Evolutionary conservation across 2,113 vertebrate species (phyloP), one percentile per base, ranked within the genome.

Genomic region (Colinus virginianus): DNA sequence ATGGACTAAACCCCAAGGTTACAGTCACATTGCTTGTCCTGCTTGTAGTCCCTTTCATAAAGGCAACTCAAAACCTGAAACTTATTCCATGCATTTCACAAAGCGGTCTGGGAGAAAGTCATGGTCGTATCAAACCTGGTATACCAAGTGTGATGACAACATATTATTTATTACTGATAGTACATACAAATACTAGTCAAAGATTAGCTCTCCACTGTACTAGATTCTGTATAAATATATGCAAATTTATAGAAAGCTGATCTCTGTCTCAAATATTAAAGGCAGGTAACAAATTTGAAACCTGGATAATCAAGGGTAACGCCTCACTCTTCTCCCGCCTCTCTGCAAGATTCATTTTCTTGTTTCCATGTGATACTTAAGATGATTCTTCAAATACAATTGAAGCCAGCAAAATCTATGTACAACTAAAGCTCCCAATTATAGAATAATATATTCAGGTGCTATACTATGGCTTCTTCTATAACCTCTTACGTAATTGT

Each of bases 1-100:
- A 56, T 42, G 71, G 81, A 67, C 71, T 61, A 21, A 90, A 56
- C 64, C 19, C 46, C 84, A 88, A 94, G 81, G 84, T 94, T 91
- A 93, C 55, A 77, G 34, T 59, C 81, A 64, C 78, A 28, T 51
- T 63, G 84, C 49, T 78, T 21, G 48, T 53, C 32, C 70, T 89
- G 25, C 68, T 80, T 61, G 5, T 5, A 43, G 36, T 20, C 42
- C 40, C 61, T 92, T 94, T 89, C 84, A 96, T 85, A 87, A 0
- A 12, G 77, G 40, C 61, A 38, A 32, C 6, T 89, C 30, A 46
- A 89, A 85, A 83, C 1, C 20, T 25, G n/a, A 59, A 48, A 67
- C 55, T 28, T 84, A 48, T 18, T 84, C 70, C 87, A n/a, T 67
- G 46, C 51, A 10, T 83, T 89, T 90, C 46, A 25, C 61, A 82